Percentiles rank a stretch among this genome's conserved stretches.
phyloP scores from a whole-genome alignment of 2,797 vertebrate genomes.

The Cichlasoma orientale region DNA sequence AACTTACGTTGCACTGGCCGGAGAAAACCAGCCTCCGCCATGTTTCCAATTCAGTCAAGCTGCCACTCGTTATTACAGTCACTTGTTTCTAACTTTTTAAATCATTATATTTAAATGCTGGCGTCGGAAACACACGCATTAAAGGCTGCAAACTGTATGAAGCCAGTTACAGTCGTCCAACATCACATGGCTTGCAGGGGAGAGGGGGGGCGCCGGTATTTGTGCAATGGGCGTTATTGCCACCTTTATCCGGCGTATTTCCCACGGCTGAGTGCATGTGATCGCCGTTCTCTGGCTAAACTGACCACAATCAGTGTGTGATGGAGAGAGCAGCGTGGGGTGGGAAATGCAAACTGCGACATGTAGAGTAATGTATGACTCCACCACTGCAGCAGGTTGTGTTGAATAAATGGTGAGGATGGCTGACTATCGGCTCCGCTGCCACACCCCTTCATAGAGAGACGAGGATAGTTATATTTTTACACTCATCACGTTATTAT shows the following conservation, averaged over 20 bases:
- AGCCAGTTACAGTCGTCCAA: neutral
- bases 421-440: conserved; percentile 14
- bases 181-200: neutral
- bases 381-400: conserved; percentile 8
- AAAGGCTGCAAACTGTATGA: conserved; percentile 17
- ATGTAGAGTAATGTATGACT: neutral
- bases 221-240: conserved; percentile 9
- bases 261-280: neutral
- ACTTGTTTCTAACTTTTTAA: conserved; percentile 60
- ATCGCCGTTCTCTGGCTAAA: neutral
- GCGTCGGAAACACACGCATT: neutral
- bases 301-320: neutral
- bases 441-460: conserved; percentile 73
- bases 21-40: conserved; percentile 60
- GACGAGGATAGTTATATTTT: neutral
- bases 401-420: conserved; percentile 11
- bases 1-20: conserved; percentile 29
- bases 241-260: neutral
- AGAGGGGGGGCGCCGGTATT: neutral
- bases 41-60: conserved; percentile 55
- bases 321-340: neutral
- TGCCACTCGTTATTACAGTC: conserved; percentile 16
- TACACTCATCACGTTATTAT: conserved; percentile 3
- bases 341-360: neutral
- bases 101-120: neutral